Percentiles rank a stretch among this genome's conserved stretches.
Evolutionary conservation across 1,140 invertebrate species (phyloP).

Genomic region (Plodia interpunctella): DNA sequence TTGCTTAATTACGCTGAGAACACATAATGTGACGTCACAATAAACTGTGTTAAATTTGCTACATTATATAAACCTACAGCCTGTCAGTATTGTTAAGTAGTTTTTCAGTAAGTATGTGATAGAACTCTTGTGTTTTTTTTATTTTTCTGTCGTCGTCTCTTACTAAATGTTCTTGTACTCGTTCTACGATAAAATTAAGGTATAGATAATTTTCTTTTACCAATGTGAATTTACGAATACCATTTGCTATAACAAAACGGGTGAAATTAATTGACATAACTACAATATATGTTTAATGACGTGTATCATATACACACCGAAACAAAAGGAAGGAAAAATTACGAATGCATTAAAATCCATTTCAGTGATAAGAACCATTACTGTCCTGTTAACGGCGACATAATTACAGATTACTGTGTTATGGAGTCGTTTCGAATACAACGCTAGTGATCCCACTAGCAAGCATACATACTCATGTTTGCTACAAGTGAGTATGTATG

Average conservation of each 20-base stretch:
- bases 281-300: too few relatives aligned
- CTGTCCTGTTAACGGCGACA: conserved; percentile 12
- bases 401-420: conserved; percentile 14
- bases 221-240: too few relatives aligned
- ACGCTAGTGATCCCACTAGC: neutral
- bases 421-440: conserved; percentile 9
- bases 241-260: too few relatives aligned
- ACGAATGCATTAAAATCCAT: conserved; percentile 14
- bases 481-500: too few relatives aligned
- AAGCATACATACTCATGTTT: too few relatives aligned
- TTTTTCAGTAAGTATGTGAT: too few relatives aligned
- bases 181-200: too few relatives aligned
- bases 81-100: neutral
- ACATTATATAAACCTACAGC: neutral
- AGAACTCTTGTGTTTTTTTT: too few relatives aligned
- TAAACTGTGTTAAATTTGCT: conserved; percentile 15
- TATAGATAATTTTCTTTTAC: too few relatives aligned
- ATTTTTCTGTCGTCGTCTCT: too few relatives aligned
- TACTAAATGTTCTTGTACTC: too few relatives aligned
- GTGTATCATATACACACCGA: neutral
- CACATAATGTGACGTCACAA: conserved; percentile 39
- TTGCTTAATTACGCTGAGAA: conserved; percentile 68
- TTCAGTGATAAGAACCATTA: conserved; percentile 22
- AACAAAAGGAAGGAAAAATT: conserved; percentile 11
- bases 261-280: too few relatives aligned